Base-by-base conservation (phyloP, 2,888 invertebrate genomes). In the Barypeithes pellucidus region DNA sequence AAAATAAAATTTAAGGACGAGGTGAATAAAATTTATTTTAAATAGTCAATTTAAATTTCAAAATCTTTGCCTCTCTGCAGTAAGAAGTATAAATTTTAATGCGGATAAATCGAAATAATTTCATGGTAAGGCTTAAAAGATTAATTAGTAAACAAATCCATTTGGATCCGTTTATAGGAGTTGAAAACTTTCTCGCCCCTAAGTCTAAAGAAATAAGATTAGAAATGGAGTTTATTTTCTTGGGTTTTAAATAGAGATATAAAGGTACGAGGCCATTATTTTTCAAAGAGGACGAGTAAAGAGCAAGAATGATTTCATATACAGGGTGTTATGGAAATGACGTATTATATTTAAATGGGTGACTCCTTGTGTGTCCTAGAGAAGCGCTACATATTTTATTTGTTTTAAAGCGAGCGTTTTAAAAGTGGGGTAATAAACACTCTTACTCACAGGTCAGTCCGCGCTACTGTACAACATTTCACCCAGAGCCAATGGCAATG, bases 81-180 rank as follows among this genome's bases (percentile, higher is more conserved):
- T n/a, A 66, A 62, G 60, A 71, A 71, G 65, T 57, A 71, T 71
- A 71, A 65, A 71, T 71, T 71, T 66, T 71, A 71, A 71, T 71
- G 71, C 50, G 60, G 71, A 71, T 71, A 71, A 71, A 71, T 71
- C 71, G 71, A 71, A 71, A 71, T 71, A 71, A 71, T 71, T 71
- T 66, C 60, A 71, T 66, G 71, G 66, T 66, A 65, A 60, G 18
- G 41, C 66, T 71, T 66, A 71, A 60, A 45, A 71, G 71, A 65
- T 71, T 71, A 71, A 71, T 71, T 71, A 71, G 71, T 71, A 71
- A 71, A 71, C 71, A 71, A 71, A 71, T 71, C 71, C 66, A 50
- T 71, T 71, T 66, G 66, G 60, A 71, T 70, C 70, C 59, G 39
- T 70, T 70, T 70, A 62, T 63, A 57, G 57, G 63, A 70, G 63